Evolutionary conservation across 2,797 vertebrate species (phyloP).

Genomic region (Nannoperca australis): DNA sequence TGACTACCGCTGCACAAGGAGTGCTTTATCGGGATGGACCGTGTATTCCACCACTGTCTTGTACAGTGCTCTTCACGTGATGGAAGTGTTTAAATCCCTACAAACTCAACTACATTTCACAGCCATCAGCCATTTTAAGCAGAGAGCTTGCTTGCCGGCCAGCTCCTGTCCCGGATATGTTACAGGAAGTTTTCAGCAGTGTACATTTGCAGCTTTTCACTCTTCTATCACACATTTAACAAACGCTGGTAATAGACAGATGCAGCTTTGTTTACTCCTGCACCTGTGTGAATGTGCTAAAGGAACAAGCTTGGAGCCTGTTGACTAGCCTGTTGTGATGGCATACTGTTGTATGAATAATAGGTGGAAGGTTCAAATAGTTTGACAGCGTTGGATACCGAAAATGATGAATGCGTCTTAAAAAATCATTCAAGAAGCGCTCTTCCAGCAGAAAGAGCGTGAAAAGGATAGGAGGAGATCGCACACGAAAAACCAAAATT

Average conservation of each 20-base stretch:
- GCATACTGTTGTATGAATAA: not conserved
- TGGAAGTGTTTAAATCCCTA: conserved; percentile 11
- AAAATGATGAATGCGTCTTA: not conserved
- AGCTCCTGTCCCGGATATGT: not conserved
- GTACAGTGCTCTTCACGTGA: not conserved
- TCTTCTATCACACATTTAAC: conserved; percentile 9
- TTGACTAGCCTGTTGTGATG: not conserved
- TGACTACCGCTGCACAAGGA: not conserved
- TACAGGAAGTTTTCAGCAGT: conserved; percentile 1
- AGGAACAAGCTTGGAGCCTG: not conserved
- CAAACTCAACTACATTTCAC: not conserved
- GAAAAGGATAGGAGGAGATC: not conserved
- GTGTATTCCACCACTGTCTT: conserved; percentile 11
- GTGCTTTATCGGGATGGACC: not conserved
- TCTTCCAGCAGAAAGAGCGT: not conserved
- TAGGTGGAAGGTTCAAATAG: not conserved
- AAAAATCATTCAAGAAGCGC: too few species aligned
- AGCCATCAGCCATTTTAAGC: not conserved
- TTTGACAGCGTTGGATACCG: not conserved
- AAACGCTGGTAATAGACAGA: not conserved
- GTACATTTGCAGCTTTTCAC: conserved; percentile 11
- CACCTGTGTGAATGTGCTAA: not conserved
- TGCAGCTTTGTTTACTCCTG: conserved; percentile 21
- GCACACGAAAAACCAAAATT: not conserved
- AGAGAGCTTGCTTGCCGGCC: not conserved